A percentile compares a stretch with the other conserved stretches of the same genome.
Conservation (phyloP, 2,113 vertebrate genomes). For the Neomonachus schauinslandi region DNA sequence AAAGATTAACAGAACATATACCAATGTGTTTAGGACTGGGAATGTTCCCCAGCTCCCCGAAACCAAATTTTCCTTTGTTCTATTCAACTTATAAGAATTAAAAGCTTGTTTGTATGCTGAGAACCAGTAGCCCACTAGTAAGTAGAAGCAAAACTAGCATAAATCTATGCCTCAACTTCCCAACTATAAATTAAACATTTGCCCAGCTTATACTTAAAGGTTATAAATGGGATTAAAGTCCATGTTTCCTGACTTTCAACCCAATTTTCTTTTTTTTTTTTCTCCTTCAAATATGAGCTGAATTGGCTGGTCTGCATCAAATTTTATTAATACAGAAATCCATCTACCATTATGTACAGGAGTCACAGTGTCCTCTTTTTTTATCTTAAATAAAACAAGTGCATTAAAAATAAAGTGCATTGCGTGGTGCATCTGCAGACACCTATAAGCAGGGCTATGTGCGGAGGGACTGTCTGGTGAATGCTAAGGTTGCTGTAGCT, state of each 20-base stretch:
- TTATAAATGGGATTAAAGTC: slow-evolving; percentile 8
- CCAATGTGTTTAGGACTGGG: not conserved
- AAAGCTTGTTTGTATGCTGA: not conserved
- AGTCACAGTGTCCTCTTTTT: not conserved
- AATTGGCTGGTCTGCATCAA: not conserved
- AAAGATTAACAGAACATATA: not conserved
- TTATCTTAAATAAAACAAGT: slow-evolving; percentile 11
- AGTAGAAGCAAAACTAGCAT: not conserved
- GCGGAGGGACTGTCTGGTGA: not conserved
- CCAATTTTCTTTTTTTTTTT: not conserved
- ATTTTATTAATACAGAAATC: slow-evolving; percentile 16
- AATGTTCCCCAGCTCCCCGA: not conserved
- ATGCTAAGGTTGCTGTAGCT: not conserved
- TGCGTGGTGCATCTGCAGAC: not conserved
- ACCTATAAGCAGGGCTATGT: not conserved
- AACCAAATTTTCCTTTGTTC: not conserved
- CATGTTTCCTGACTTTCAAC: slow-evolving; percentile 6
- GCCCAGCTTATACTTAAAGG: not conserved
- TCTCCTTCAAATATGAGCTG: not conserved
- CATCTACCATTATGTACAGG: not conserved
- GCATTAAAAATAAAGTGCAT: not conserved
- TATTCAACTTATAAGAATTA: not conserved
- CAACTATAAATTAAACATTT: not conserved
- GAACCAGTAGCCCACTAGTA: not conserved
- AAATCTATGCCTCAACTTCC: not conserved